These are phyloP conservation scores for Chaetodon trifascialis DNA, from an alignment of 2,113 vertebrate genomes.

Conservation along the genomic window DNA sequence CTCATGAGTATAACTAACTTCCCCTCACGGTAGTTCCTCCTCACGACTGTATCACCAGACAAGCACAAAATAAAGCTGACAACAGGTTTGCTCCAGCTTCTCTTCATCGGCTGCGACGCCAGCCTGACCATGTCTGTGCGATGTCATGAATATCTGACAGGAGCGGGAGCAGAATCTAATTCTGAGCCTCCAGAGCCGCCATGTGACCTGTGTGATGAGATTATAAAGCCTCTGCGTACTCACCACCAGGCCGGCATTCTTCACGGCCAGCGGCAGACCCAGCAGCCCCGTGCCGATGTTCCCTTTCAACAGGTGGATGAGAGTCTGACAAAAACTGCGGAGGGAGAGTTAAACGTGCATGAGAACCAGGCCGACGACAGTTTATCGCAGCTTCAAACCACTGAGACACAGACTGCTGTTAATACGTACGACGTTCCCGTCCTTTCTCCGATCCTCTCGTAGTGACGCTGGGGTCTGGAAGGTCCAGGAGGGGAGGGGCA, in stretches of 20 bases:
- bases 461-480: slow-evolving; percentile 72
- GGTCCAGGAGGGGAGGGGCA: slow-evolving; percentile 74
- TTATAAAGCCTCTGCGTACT: slow-evolving; percentile 59
- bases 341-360: not conserved
- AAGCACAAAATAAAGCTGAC: not conserved
- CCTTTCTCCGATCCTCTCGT: slow-evolving; percentile 81
- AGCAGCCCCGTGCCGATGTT: slow-evolving; percentile 96
- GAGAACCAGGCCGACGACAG: not conserved
- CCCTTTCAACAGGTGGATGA: slow-evolving; percentile 96
- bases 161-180: slow-evolving; percentile 7
- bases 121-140: not conserved
- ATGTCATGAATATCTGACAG: not conserved
- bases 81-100: not conserved
- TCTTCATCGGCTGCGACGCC: not conserved
- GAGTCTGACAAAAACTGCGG: slow-evolving; percentile 91
- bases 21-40: no score
- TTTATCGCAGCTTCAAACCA: not conserved
- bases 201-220: slow-evolving; percentile 1
- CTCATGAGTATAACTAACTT: not conserved
- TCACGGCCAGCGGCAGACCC: slow-evolving; percentile 94
- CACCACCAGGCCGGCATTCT: slow-evolving; percentile 96
- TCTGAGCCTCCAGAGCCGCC: not conserved
- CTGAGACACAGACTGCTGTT: not conserved
- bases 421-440: slow-evolving; percentile 82
- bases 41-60: not conserved